phyloP scores from a whole-genome alignment of 2,888 invertebrate species.

The Synanthedon vespiformis region DNA sequence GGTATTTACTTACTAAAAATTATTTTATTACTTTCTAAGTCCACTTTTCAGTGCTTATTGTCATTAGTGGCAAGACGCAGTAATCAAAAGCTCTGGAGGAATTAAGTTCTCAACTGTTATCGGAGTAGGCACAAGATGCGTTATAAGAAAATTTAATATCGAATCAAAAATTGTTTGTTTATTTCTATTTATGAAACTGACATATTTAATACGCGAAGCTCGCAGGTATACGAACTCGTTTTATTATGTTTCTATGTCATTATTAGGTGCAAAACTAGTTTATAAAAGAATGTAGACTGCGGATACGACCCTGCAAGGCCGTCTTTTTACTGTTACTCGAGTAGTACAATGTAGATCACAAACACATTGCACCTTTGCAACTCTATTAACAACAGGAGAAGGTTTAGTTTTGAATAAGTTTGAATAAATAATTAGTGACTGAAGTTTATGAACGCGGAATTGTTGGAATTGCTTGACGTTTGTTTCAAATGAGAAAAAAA shows the following conservation, averaged over 20 bases:
- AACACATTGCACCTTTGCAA: neutral
- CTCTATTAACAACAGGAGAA: neutral
- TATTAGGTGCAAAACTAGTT: conserved; percentile 13
- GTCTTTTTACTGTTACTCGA: conserved; percentile 35
- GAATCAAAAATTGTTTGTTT: no score
- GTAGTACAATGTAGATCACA: conserved; percentile 26
- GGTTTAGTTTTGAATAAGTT: neutral
- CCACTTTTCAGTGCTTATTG: no score
- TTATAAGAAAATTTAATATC: no score
- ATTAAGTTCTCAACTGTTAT: no score
- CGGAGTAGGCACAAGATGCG: no score
- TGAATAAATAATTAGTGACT: neutral
- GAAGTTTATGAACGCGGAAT: conserved; percentile 19
- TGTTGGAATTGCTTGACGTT: conserved; percentile 1
- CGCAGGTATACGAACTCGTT: neutral
- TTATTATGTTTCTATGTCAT: neutral
- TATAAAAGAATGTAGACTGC: conserved; percentile 42
- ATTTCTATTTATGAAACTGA: no score
- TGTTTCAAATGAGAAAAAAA: neutral
- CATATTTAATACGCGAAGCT: neutral
- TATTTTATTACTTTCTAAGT: no score
- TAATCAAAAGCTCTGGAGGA: no score
- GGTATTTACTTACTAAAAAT: no score
- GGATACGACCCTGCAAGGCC: conserved; percentile 62
- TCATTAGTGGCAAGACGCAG: no score